Percentiles rank a stretch among this genome's conserved stretches.
These are phyloP conservation scores for Sepiola atlantica DNA, from an alignment of 2,888 invertebrate species.

Conservation along the genomic window DNA sequence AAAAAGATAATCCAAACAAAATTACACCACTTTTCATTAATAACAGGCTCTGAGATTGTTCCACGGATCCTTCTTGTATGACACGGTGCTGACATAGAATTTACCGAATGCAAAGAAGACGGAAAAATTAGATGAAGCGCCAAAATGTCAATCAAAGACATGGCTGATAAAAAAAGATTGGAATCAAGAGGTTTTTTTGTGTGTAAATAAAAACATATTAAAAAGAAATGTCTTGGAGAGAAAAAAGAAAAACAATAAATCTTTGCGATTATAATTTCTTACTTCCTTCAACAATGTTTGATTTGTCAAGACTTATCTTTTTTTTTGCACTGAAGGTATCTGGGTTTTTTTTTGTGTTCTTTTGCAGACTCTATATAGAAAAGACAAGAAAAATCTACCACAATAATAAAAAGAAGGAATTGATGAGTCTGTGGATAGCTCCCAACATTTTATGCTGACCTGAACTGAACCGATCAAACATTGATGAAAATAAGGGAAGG, in stretches of 20 bases:
- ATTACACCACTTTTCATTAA: too few relatives aligned
- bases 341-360: too few relatives aligned
- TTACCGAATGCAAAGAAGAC: not conserved
- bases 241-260: not conserved
- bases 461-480: not conserved
- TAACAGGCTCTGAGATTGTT: too few relatives aligned
- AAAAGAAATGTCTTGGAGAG: not conserved
- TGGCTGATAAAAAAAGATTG: not conserved
- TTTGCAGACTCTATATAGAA: not conserved
- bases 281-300: not conserved
- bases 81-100: too few relatives aligned
- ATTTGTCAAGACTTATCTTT: not conserved
- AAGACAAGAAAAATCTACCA: not conserved
- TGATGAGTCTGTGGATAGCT: not conserved
- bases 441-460: not conserved
- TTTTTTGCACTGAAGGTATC: not conserved
- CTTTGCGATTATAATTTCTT: not conserved
- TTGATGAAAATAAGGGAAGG: not conserved
- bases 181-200: not conserved
- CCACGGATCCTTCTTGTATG: too few relatives aligned
- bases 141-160: slow-evolving; percentile 1
- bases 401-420: not conserved
- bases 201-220: not conserved
- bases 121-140: not conserved
- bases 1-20: too few relatives aligned